Conservation (phyloP, 2,113 vertebrate genomes). For the Falcunculus frontatus region DNA sequence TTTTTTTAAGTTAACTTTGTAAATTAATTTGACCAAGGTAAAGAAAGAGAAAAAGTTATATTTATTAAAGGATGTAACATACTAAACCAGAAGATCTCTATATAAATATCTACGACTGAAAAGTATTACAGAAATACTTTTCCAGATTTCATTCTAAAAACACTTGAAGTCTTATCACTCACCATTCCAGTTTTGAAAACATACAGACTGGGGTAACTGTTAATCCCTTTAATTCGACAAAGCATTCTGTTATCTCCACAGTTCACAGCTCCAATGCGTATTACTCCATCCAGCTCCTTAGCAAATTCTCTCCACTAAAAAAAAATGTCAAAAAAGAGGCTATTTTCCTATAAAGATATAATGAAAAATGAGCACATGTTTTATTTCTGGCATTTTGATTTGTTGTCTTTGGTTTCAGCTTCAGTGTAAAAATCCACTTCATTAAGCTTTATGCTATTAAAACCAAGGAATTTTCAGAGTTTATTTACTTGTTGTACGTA, state of each 20-base stretch:
- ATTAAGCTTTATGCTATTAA: not conserved
- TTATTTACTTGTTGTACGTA: constrained; percentile 57
- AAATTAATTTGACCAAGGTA: not conserved
- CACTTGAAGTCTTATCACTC: not conserved
- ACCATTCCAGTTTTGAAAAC: constrained; percentile 88
- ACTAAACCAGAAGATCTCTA: not conserved
- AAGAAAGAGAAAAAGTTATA: not conserved
- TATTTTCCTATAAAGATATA: not conserved
- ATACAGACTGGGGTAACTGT: constrained; percentile 91
- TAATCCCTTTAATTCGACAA: constrained; percentile 90
- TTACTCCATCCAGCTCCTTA: constrained; percentile 94
- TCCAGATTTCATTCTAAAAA: not conserved
- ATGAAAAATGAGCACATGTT: not conserved
- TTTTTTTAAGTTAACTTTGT: not conserved
- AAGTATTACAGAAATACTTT: not conserved
- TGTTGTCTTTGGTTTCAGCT: not conserved
- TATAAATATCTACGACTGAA: not conserved
- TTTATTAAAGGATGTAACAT: not conserved
- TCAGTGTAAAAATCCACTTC: not conserved
- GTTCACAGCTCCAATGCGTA: constrained; percentile 94
- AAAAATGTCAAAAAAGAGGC: not conserved
- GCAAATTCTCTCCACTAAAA: constrained; percentile 94
- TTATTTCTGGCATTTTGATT: not conserved
- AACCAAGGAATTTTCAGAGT: not conserved
- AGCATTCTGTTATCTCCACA: constrained; percentile 93